These are phyloP conservation scores for Leucophenga montana DNA, from an alignment of 2,888 invertebrate species.

Conservation along the genomic window DNA sequence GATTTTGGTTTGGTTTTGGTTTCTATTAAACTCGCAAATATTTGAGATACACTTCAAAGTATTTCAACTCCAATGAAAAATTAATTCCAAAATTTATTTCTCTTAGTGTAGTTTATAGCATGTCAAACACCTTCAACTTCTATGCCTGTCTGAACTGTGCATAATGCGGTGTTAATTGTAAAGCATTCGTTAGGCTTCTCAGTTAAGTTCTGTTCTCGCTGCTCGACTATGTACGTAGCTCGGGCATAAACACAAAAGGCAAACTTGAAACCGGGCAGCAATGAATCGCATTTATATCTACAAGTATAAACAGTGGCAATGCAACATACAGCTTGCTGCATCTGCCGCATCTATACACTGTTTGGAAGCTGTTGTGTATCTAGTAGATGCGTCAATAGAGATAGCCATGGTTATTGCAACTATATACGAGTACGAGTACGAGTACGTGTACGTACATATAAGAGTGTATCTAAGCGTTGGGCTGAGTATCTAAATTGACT, in stretches of 20 bases:
- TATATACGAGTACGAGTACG: too few species aligned
- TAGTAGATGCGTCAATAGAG: conserved; percentile 44
- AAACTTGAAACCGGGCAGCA: neutral
- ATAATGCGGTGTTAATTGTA: conserved; percentile 48
- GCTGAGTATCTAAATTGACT: too few species aligned
- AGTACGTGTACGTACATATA: too few species aligned
- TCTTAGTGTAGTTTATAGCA: too few species aligned
- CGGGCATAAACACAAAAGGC: conserved; percentile 4
- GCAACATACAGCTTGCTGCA: neutral
- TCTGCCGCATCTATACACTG: neutral
- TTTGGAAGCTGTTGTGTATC: too few species aligned
- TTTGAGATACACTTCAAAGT: too few species aligned
- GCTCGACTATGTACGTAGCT: neutral
- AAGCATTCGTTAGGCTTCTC: conserved; percentile 51
- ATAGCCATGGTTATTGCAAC: conserved; percentile 43
- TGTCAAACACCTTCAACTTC: too few species aligned
- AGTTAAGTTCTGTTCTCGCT: neutral
- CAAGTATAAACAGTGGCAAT: conserved; percentile 4
- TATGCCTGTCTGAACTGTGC: conserved; percentile 12
- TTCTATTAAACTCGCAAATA: too few species aligned
- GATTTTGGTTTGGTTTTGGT: too few species aligned
- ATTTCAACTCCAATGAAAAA: too few species aligned
- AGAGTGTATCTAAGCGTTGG: too few species aligned
- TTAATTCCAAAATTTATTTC: too few species aligned
- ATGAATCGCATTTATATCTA: neutral